Conservation (phyloP, 2,113 vertebrate species). For the Cavia porcellus region DNA sequence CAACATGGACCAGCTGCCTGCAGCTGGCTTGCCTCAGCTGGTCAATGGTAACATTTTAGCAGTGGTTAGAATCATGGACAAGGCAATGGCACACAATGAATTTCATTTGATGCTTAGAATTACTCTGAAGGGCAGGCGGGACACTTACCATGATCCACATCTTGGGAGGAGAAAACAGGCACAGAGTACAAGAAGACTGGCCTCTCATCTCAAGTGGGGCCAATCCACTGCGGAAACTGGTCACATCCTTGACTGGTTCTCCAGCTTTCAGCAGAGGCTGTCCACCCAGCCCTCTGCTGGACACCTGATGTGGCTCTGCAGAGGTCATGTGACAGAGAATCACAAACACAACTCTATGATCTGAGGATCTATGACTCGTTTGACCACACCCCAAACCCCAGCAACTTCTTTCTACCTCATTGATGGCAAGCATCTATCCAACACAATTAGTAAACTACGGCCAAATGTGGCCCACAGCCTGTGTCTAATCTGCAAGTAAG, state of each 20-base stretch:
- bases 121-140: background rate
- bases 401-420: background rate
- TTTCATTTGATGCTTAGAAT: conserved; percentile 36
- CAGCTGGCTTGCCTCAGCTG: background rate
- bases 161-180: conserved; percentile 6
- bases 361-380: background rate
- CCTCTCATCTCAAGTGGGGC: background rate
- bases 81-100: conserved; percentile 15
- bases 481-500: background rate
- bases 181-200: background rate
- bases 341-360: background rate
- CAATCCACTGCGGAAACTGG: background rate
- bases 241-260: background rate
- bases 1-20: background rate
- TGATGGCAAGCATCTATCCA: background rate
- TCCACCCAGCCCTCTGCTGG: background rate
- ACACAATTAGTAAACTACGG: background rate
- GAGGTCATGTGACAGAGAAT: background rate
- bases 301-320: background rate
- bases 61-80: background rate
- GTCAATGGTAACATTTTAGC: background rate
- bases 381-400: background rate
- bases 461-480: background rate
- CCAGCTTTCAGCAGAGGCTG: background rate
- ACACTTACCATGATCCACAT: background rate